Conservation (phyloP, 2,888 invertebrate genomes). For the Chrysolina americana region DNA sequence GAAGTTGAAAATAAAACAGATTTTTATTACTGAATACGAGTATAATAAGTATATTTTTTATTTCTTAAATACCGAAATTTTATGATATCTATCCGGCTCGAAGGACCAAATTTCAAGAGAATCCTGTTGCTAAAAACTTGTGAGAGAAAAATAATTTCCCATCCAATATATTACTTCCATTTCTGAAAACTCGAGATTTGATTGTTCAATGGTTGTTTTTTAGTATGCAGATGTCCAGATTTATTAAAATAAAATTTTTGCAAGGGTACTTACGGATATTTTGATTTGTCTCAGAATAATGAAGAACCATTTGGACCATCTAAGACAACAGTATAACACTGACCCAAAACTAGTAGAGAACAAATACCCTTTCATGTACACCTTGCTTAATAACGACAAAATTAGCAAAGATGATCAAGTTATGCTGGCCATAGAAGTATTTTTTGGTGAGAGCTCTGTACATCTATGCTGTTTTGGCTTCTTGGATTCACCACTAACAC, state of each 20-base stretch:
- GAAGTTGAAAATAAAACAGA: too few species aligned
- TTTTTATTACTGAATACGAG: too few species aligned
- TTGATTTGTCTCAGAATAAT: conserved; percentile 53
- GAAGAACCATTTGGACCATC: conserved; percentile 52
- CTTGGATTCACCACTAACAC: too few species aligned
- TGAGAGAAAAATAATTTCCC: too few species aligned
- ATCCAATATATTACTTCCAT: too few species aligned
- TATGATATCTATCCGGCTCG: background rate
- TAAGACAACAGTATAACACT: conserved; percentile 46
- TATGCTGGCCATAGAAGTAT: conserved; percentile 72
- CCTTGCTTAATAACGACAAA: conserved; percentile 66
- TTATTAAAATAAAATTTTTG: background rate
- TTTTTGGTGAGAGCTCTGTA: conserved; percentile 61
- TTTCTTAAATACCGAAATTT: too few species aligned
- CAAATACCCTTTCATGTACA: conserved; percentile 63
- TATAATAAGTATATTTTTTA: too few species aligned
- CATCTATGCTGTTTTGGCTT: too few species aligned
- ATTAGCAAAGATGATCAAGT: conserved; percentile 69
- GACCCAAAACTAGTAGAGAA: conserved; percentile 51
- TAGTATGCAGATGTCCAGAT: background rate
- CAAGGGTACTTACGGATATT: too few species aligned
- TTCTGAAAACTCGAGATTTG: too few species aligned
- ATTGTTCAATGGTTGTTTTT: too few species aligned
- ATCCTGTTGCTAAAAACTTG: too few species aligned
- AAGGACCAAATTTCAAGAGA: background rate